phyloP scores from a whole-genome alignment of 1,140 invertebrate genomes.

The Adoxophyes honmai region DNA sequence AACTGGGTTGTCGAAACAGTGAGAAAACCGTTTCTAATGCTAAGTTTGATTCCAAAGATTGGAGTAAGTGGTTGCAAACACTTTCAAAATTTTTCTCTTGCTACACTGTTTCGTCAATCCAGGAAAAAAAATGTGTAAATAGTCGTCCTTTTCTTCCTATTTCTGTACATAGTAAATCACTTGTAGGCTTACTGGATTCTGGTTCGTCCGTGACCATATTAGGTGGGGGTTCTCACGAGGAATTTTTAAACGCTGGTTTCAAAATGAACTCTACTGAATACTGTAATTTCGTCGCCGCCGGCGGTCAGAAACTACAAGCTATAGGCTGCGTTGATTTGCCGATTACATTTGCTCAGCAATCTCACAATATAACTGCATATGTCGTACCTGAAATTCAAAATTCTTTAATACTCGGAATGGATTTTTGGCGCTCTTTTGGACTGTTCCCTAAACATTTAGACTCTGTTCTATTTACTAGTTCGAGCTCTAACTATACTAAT shows the following conservation, averaged over 20 bases:
- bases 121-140: neutral
- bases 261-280: neutral
- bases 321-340: neutral
- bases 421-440: slow-evolving; percentile 20
- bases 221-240: neutral
- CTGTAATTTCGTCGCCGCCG: neutral
- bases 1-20: neutral
- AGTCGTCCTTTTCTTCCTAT: neutral
- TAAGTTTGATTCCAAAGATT: neutral
- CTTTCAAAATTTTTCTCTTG: too few species aligned
- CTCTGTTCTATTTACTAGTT: too few species aligned
- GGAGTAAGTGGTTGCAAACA: too few species aligned
- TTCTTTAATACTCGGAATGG: slow-evolving; percentile 24
- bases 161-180: neutral
- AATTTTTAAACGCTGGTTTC: neutral
- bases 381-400: slow-evolving; percentile 17
- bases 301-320: neutral
- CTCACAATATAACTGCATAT: slow-evolving; percentile 18
- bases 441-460: slow-evolving; percentile 20
- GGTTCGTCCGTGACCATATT: neutral
- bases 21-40: neutral
- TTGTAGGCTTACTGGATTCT: neutral
- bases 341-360: neutral
- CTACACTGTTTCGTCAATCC: neutral
- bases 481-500: too few species aligned